Evolutionary conservation across 2,797 vertebrate genomes (phyloP).

Genomic region (Pseudochromis fuscus): DNA sequence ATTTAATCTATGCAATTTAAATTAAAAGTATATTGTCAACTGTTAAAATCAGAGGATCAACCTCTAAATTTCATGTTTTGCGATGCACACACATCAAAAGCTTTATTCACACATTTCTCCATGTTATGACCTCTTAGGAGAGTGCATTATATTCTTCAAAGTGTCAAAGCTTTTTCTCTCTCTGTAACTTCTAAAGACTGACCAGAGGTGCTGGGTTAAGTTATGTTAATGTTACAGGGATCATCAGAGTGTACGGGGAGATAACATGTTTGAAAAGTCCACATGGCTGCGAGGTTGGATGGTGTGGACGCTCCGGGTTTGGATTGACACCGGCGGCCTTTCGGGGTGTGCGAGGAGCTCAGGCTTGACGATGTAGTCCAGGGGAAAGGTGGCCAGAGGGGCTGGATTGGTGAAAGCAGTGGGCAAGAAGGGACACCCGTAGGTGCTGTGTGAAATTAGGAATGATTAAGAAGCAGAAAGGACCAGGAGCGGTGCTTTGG

Average conservation of each 20-base stretch:
- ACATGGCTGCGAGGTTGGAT: conserved; percentile 61
- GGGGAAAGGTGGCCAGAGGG: conserved; percentile 56
- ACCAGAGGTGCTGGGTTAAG: conserved; percentile 72
- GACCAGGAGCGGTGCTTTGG: conserved; percentile 64
- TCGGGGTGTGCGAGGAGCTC: conserved; percentile 12
- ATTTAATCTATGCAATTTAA: no score
- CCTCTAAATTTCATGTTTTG: not conserved
- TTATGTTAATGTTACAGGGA: conserved; percentile 74
- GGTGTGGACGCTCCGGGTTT: conserved; percentile 26
- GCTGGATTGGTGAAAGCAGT: conserved; percentile 39
- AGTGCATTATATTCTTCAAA: conserved; percentile 10
- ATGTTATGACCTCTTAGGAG: conserved; percentile 25
- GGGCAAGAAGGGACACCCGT: conserved; percentile 48
- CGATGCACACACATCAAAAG: not conserved
- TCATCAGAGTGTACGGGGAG: conserved; percentile 61
- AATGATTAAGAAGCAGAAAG: conserved; percentile 71
- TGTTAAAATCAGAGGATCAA: not conserved
- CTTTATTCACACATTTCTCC: conserved; percentile 13
- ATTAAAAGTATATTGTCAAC: not conserved
- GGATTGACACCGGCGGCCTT: conserved; percentile 38
- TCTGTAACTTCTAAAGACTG: conserved; percentile 57
- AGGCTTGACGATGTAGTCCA: conserved; percentile 5
- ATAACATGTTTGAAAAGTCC: conserved; percentile 70
- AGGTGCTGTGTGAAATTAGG: conserved; percentile 76
- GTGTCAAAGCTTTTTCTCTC: conserved; percentile 27